Evolutionary conservation across 2,888 invertebrate genomes (phyloP).

Genomic region (Orthonevra nobilis): DNA sequence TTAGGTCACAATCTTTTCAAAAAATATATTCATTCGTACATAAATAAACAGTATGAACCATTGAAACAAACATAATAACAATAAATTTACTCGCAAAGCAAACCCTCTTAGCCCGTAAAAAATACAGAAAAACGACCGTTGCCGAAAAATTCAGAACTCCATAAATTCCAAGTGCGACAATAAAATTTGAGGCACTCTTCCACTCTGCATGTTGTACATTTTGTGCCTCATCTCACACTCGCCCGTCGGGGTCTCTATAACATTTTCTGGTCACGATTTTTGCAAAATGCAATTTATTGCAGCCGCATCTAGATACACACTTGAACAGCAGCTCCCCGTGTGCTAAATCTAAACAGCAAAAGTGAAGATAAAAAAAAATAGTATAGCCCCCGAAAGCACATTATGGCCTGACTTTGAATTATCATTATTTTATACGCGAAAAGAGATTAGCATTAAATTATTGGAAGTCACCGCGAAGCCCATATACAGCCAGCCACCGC

Average conservation of each 20-base stretch:
- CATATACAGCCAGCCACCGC: slow-evolving; percentile 20
- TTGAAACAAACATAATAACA: slow-evolving; percentile 62
- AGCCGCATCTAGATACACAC: slow-evolving; percentile 66
- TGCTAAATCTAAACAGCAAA: slow-evolving; percentile 19
- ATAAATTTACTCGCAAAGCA: slow-evolving; percentile 43
- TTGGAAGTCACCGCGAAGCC: slow-evolving; percentile 52
- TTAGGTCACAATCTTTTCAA: slow-evolving; percentile 18
- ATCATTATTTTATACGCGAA: slow-evolving; percentile 70
- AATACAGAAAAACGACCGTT: slow-evolving; percentile 44
- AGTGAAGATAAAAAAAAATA: slow-evolving; percentile 9
- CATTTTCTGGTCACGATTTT: slow-evolving; percentile 70
- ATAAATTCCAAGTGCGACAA: slow-evolving; percentile 66
- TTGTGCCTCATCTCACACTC: slow-evolving; percentile 33
- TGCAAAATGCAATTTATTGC: slow-evolving; percentile 69
- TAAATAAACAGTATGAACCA: slow-evolving; percentile 24
- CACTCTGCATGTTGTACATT: slow-evolving; percentile 23
- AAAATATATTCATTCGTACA: neutral
- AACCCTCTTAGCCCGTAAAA: neutral
- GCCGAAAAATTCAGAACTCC: slow-evolving; percentile 59
- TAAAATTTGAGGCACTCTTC: slow-evolving; percentile 51
- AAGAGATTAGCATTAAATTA: slow-evolving; percentile 69
- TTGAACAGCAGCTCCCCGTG: slow-evolving; percentile 39
- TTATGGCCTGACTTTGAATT: slow-evolving; percentile 68
- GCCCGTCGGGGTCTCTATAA: slow-evolving; percentile 34
- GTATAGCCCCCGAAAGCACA: slow-evolving; percentile 52